Percentiles rank a stretch among this genome's conserved stretches.
phyloP scores from a whole-genome alignment of 2,797 vertebrate genomes.

The Erethizon dorsatum region DNA sequence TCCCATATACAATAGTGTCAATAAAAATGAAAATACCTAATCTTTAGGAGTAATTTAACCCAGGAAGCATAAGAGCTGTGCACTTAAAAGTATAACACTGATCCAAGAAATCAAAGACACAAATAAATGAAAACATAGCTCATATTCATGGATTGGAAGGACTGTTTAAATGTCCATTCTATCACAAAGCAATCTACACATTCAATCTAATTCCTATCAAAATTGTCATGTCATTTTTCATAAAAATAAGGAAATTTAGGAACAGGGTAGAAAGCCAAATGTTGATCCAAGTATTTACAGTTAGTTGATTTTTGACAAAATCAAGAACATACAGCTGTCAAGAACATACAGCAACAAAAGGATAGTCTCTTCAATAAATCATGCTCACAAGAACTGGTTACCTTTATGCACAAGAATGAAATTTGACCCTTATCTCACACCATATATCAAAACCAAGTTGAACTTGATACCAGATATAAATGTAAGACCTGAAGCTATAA shows the following conservation, averaged over 20 bases:
- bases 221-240: not conserved
- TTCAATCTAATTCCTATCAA: not conserved
- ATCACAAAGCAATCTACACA: not conserved
- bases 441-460: not conserved
- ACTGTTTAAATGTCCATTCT: too few relatives aligned
- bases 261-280: not conserved
- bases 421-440: not conserved
- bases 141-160: not conserved
- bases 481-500: not conserved
- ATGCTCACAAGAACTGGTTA: too few relatives aligned
- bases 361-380: not conserved
- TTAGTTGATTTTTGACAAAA: not conserved
- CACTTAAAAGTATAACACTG: not conserved
- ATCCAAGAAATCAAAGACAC: not conserved
- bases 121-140: not conserved
- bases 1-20: not conserved
- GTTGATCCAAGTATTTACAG: not conserved
- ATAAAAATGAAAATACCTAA: not conserved
- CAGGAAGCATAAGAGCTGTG: not conserved
- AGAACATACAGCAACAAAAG: not conserved
- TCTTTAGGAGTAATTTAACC: not conserved
- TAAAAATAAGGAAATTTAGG: not conserved
- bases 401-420: not conserved
- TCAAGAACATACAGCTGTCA: too few relatives aligned
- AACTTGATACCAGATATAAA: not conserved